Evolutionary conservation across 2,113 vertebrate genomes (phyloP).

Genomic region (Antidorcas marsupialis): DNA sequence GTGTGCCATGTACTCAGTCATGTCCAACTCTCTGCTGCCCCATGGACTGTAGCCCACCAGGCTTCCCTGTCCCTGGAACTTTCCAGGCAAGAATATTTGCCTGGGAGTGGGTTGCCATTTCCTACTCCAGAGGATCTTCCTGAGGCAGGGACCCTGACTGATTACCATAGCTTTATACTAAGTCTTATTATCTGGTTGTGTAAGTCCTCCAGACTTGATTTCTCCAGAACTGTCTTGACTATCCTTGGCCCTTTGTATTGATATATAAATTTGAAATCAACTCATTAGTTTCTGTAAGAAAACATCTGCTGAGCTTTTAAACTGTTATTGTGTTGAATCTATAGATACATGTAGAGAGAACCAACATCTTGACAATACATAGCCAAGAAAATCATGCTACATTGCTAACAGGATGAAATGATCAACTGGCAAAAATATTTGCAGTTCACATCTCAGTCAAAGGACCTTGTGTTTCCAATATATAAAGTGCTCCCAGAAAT

Average conservation of each 20-base stretch:
- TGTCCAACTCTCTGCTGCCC: neutral
- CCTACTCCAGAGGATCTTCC: neutral
- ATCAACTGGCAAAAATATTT: neutral
- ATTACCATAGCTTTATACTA: neutral
- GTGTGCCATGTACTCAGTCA: neutral
- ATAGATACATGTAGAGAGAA: neutral
- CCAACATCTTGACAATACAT: neutral
- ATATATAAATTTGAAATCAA: neutral
- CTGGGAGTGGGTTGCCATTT: neutral
- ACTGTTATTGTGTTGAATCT: neutral
- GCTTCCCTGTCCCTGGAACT: neutral
- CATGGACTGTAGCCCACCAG: neutral
- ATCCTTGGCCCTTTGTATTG: neutral
- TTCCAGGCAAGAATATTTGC: neutral
- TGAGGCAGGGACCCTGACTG: neutral
- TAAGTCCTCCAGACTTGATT: neutral
- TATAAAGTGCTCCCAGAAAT: neutral
- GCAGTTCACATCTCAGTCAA: neutral
- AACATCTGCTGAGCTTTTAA: neutral
- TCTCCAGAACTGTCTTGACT: neutral
- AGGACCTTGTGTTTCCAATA: neutral
- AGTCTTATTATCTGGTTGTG: neutral
- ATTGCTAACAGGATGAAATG: neutral
- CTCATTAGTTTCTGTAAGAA: neutral
- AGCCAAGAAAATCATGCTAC: neutral